These are phyloP conservation scores for Pelagia noctiluca DNA, from an alignment of 30 jellyfish, hydroid and myxozoan genomes.

Conservation along the genomic window DNA sequence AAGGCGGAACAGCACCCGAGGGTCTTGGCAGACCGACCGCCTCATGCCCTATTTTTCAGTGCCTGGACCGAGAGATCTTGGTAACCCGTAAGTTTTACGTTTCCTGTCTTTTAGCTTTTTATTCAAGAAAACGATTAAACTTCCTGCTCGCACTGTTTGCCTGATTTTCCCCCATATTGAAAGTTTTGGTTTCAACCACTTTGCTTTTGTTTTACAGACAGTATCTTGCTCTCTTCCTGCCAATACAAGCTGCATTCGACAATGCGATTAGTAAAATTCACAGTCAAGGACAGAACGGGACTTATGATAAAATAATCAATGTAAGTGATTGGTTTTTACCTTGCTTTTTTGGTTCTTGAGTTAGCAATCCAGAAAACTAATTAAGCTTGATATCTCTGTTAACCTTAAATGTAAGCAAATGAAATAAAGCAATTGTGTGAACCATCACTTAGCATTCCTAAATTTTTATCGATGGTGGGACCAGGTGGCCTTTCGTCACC, in stretches of 20 bases:
- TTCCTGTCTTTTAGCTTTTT: neutral
- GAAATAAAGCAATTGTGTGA: no score
- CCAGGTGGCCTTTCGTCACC: no score
- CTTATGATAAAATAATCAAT: slow-evolving; percentile 35
- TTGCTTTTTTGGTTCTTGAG: neutral
- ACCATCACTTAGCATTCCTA: no score
- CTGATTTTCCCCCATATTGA: no score
- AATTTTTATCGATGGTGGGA: no score
- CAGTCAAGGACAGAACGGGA: slow-evolving; percentile 6
- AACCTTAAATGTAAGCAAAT: no score
- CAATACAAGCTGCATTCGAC: slow-evolving; percentile 84
- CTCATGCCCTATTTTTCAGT: slow-evolving; percentile 73
- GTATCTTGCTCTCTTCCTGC: slow-evolving; percentile 66
- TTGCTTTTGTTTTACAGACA: slow-evolving; percentile 24
- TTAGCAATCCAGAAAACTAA: no score
- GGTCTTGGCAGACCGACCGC: slow-evolving; percentile 86
- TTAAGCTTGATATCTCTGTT: no score
- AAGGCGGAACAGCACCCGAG: slow-evolving; percentile 34
- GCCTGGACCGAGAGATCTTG: slow-evolving; percentile 77
- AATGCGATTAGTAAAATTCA: slow-evolving; percentile 76
- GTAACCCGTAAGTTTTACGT: slow-evolving; percentile 43
- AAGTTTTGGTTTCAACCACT: neutral
- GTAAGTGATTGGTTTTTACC: neutral
- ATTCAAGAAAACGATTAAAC: no score
- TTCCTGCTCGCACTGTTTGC: no score